A percentile compares a stretch with the other conserved stretches of the same genome.
phyloP scores from a whole-genome alignment of 2,797 vertebrate species.

The Microctenopoma steveboyesi region DNA sequence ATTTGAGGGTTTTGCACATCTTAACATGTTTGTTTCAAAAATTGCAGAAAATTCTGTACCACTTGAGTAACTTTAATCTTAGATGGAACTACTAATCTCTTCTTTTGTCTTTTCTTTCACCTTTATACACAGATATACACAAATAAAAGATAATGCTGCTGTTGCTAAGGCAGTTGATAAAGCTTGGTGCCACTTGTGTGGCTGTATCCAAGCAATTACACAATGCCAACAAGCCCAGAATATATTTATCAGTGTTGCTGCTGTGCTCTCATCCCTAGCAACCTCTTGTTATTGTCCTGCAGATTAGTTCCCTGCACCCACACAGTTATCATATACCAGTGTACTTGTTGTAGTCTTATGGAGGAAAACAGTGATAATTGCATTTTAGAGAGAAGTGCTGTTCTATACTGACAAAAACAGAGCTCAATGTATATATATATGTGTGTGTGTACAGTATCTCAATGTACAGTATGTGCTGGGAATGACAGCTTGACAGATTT shows the following conservation, averaged over 20 bases:
- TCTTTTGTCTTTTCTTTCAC: not conserved
- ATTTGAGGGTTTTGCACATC: not conserved
- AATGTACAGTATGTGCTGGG: not conserved
- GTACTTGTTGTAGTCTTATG: slow-evolving; percentile 26
- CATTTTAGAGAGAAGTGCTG: not conserved
- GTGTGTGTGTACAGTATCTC: not conserved
- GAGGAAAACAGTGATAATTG: slow-evolving; percentile 28
- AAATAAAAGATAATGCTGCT: slow-evolving; percentile 42
- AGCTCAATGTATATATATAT: not conserved
- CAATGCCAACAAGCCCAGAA: slow-evolving; percentile 73
- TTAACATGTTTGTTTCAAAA: not conserved
- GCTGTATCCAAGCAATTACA: slow-evolving; percentile 81
- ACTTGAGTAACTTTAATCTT: not conserved
- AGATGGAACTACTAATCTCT: slow-evolving; percentile 7
- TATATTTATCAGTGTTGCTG: slow-evolving; percentile 78
- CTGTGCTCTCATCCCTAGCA: slow-evolving; percentile 60
- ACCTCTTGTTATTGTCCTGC: slow-evolving; percentile 63
- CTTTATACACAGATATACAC: slow-evolving; percentile 15
- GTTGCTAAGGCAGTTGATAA: slow-evolving; percentile 86
- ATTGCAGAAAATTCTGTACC: not conserved
- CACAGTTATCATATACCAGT: slow-evolving; percentile 28
- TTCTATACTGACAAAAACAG: not conserved
- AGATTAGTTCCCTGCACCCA: slow-evolving; percentile 53
- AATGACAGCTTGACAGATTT: slow-evolving; percentile 21
- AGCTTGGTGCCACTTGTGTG: slow-evolving; percentile 72